phyloP scores from a whole-genome alignment of 1,140 invertebrate genomes.

The Anoplolepis gracilipes region DNA sequence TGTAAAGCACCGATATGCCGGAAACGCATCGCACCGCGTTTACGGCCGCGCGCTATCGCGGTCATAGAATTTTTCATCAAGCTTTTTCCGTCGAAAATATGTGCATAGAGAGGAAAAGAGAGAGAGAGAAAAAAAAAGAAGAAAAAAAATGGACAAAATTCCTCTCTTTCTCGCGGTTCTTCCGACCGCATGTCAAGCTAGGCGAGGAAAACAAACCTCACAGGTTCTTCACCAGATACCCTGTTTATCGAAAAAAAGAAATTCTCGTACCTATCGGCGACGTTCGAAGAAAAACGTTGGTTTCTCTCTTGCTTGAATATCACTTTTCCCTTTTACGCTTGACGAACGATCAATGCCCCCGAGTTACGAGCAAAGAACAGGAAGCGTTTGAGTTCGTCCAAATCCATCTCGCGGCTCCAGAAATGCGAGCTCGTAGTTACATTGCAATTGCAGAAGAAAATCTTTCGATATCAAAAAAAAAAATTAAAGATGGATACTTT shows the following conservation, averaged over 20 bases:
- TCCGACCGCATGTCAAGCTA: not conserved
- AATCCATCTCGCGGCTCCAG: slow-evolving; percentile 21
- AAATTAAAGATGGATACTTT: not conserved
- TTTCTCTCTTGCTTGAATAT: slow-evolving; percentile 30
- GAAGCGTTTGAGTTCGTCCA: slow-evolving; percentile 28
- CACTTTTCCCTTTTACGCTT: slow-evolving; percentile 23
- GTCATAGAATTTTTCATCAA: slow-evolving; percentile 52
- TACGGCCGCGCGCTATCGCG: not conserved
- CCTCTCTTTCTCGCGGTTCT: not conserved
- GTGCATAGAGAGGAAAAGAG: not conserved
- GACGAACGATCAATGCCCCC: slow-evolving; percentile 45
- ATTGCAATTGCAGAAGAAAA: not conserved
- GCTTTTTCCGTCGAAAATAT: not conserved
- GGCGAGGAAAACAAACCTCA: not conserved
- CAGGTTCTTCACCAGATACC: not conserved
- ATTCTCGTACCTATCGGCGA: slow-evolving; percentile 4
- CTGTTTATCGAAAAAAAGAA: slow-evolving; percentile 29
- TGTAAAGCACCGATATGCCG: slow-evolving; percentile 6
- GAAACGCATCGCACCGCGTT: not conserved
- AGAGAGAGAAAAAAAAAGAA: not conserved
- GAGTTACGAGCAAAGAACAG: slow-evolving; percentile 36
- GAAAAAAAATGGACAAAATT: not conserved
- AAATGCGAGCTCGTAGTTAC: not conserved
- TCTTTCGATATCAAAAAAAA: not conserved
- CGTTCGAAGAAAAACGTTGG: slow-evolving; percentile 16